phyloP scores from a whole-genome alignment of 2,888 invertebrate species.

The Gastrophysa polygoni region DNA sequence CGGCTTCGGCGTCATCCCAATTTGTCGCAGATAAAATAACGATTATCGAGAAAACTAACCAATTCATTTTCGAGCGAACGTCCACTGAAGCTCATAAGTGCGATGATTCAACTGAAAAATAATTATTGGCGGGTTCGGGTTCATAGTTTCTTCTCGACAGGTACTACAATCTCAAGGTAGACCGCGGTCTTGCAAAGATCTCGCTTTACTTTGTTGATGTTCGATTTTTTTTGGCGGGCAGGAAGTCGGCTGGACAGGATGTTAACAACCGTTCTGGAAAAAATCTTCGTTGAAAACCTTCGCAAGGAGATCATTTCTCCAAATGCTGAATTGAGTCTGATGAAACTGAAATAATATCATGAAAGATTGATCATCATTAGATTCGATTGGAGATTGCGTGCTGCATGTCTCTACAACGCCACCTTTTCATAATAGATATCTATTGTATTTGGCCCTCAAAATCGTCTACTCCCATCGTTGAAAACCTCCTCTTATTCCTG shows the following conservation, averaged over 20 bases:
- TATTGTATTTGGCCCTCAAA: no score
- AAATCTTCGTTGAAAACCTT: no score
- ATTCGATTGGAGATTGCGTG: no score
- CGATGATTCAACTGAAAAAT: not conserved
- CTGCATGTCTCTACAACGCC: no score
- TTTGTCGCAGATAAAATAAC: not conserved
- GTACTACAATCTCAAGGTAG: slow-evolving; percentile 16
- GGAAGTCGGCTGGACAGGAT: not conserved
- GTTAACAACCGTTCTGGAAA: not conserved
- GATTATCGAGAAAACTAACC: not conserved
- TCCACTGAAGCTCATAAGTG: not conserved
- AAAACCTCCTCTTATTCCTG: no score
- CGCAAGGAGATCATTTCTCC: no score
- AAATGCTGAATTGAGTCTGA: no score
- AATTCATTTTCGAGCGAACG: not conserved
- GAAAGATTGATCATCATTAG: no score
- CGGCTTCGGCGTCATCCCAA: slow-evolving; percentile 47
- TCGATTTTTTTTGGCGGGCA: no score
- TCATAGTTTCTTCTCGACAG: slow-evolving; percentile 5
- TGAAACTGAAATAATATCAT: no score
- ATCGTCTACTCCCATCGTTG: no score
- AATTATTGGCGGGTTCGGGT: not conserved
- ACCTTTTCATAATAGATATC: no score
- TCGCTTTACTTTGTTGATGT: not conserved
- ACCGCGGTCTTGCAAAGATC: not conserved